A percentile compares a stretch with the other conserved stretches of the same genome.
phyloP scores from a whole-genome alignment of 2,888 invertebrate species.

The Listrodromus nycthemerus region DNA sequence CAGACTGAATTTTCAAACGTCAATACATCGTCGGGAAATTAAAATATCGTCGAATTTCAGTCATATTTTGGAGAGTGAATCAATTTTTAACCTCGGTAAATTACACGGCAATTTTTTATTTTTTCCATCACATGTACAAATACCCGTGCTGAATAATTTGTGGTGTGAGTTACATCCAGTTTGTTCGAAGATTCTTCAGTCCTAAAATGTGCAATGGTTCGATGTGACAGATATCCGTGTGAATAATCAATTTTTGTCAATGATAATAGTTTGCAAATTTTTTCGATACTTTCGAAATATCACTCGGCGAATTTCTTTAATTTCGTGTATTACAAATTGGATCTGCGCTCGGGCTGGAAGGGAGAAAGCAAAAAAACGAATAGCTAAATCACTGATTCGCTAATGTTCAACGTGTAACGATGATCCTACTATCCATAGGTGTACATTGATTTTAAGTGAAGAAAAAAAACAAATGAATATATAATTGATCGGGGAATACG shows the following conservation, averaged over 20 bases:
- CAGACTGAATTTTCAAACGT: conserved; percentile 8
- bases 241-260: not conserved
- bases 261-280: not conserved
- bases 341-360: not conserved
- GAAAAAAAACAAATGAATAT: conserved; percentile 30
- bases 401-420: conserved; percentile 56
- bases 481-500: conserved; percentile 59
- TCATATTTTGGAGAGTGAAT: not conserved
- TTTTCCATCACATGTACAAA: not conserved
- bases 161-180: not conserved
- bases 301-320: not conserved
- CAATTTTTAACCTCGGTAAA: not conserved
- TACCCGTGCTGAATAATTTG: not conserved
- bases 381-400: conserved; percentile 30
- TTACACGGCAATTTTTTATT: not conserved
- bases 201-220: not conserved
- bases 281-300: not conserved
- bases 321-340: not conserved
- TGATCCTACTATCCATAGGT: conserved; percentile 64
- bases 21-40: conserved; percentile 9
- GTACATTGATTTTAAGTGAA: conserved; percentile 56
- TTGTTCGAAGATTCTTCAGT: not conserved
- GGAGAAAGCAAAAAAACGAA: not conserved
- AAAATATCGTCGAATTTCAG: conserved; percentile 7
- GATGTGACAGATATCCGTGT: not conserved